phyloP scores from a whole-genome alignment of 2,888 invertebrate species.

The Flabesymbios commensalis region DNA sequence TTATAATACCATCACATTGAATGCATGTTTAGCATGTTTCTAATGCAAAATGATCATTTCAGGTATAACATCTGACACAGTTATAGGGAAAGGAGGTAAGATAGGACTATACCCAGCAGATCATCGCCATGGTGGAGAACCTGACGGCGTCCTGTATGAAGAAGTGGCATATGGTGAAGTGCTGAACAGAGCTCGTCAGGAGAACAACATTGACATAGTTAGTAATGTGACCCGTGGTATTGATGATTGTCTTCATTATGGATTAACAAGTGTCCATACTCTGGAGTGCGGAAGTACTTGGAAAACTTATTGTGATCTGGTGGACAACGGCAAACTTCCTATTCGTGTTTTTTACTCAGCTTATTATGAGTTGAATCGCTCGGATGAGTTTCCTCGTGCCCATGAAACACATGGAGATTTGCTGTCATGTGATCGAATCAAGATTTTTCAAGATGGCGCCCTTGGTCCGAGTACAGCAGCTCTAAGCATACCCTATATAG shows the following conservation, averaged over 20 bases:
- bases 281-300: conserved; percentile 27
- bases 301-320: conserved; percentile 27
- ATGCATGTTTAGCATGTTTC: too few relatives aligned
- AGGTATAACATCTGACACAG: too few relatives aligned
- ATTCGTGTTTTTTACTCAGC: conserved; percentile 32
- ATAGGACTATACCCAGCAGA: too few relatives aligned
- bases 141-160: too few relatives aligned
- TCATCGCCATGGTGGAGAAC: too few relatives aligned
- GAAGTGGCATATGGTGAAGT: too few relatives aligned
- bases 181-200: too few relatives aligned
- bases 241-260: conserved; percentile 19
- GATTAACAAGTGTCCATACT: conserved; percentile 32
- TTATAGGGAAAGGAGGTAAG: too few relatives aligned
- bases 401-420: conserved; percentile 13
- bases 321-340: conserved; percentile 22
- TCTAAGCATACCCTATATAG: conserved; percentile 28
- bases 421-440: conserved; percentile 29
- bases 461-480: conserved; percentile 33
- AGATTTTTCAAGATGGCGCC: conserved; percentile 33
- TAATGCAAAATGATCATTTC: too few relatives aligned
- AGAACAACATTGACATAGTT: too few relatives aligned
- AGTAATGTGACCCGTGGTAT: too few relatives aligned
- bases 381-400: conserved; percentile 20
- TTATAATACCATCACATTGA: too few relatives aligned
- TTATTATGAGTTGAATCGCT: conserved; percentile 1